Base-by-base conservation (phyloP, 2,797 vertebrate genomes). In the Anomalospiza imberbis region DNA sequence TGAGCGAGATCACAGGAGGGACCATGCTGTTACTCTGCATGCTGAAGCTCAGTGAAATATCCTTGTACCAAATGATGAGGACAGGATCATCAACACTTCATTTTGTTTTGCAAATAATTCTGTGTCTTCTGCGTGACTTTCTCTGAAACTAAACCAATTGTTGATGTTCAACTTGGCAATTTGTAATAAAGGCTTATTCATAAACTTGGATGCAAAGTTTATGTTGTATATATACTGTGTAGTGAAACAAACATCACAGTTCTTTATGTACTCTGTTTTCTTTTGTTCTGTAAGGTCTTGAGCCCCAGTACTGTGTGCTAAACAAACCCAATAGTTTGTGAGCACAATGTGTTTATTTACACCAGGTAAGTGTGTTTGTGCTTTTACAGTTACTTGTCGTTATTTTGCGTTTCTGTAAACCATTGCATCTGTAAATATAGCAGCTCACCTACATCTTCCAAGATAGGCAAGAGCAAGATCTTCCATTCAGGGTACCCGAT, bases 31-130 rank as follows among this genome's bases (percentile, higher is more conserved):
- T 79, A 71, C 83, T 91, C 57, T 88, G 70, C 61, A 70, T 65
- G 73, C 62, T 75, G 51, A 84, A 89, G 51, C 82, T 91, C 79
- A 44, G 91, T 86, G 73, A 78, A 93, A 88, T 74, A 80, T 7
- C 47, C 57, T 87, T 95, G 94, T 68, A 58, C 87, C 6, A 2
- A 85, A 55, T 31, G 13, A 18, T 34, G 29, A 89, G 57, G 53
- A 87, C 62, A 63, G 2, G 2, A 67, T 79, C 63, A 80, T 61
- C 77, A 82, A 51, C n/a, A 28, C n/a, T 89, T 94, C 51, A 45
- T 74, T 75, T 85, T 91, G 85, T 71, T 91, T 95, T 89, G 85
- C 83, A 83, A 94, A 85, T 89, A 74, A 87, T 90, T 85, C 54
- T 3, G 1, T 40, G 29, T 68, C 28, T 72, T 62, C 20, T 6